A percentile compares a stretch with the other conserved stretches of the same genome.
Evolutionary conservation across 2,797 vertebrate species (phyloP).

Genomic region (Protosalanx chinensis): DNA sequence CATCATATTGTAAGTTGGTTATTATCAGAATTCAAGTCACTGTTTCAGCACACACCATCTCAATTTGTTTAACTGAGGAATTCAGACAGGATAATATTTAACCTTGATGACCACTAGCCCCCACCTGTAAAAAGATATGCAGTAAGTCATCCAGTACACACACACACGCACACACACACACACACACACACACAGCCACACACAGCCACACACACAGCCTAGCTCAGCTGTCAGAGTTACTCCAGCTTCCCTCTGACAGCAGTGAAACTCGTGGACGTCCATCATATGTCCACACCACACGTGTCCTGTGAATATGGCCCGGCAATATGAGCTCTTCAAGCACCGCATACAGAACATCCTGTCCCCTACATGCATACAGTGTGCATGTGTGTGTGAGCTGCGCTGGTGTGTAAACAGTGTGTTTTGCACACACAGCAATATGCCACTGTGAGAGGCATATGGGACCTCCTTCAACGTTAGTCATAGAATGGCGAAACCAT

Average conservation of each 20-base stretch:
- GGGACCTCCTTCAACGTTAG: neutral
- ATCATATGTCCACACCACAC: conserved; percentile 4
- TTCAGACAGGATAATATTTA: conserved; percentile 4
- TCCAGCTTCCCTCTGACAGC: conserved; percentile 19
- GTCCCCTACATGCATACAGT: neutral
- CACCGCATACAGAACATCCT: neutral
- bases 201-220: conserved; percentile 7
- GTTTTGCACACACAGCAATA: conserved; percentile 3
- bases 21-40: neutral
- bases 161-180: neutral
- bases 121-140: conserved; percentile 5
- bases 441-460: neutral
- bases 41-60: neutral
- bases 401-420: neutral
- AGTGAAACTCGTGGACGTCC: conserved; percentile 1
- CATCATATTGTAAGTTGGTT: neutral
- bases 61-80: conserved; percentile 9
- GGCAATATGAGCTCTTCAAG: neutral
- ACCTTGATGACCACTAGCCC: conserved; percentile 27
- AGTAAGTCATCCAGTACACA: neutral
- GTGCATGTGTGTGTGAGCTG: neutral
- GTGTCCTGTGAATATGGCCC: neutral
- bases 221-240: conserved; percentile 32
- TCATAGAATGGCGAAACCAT: too few relatives aligned
- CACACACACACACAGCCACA: neutral